Base-by-base conservation (phyloP, 2,888 invertebrate genomes). In the Xylota sylvarum region DNA sequence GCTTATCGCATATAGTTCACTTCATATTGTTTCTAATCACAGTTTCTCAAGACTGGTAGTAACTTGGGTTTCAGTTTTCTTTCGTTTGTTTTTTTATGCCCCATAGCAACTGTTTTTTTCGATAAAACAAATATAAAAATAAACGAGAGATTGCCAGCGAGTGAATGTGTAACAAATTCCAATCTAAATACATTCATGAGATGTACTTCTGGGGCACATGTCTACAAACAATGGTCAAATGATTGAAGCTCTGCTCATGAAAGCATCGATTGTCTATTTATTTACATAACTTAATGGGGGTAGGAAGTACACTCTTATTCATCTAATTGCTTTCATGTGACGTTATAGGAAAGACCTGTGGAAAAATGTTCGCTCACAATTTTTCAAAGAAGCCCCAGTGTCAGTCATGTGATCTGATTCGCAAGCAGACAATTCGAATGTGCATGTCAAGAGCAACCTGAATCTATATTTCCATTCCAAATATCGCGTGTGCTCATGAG, bases 251-350 rank as follows among this genome's bases (percentile, higher is more conserved):
- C 4, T 23, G 23, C 60, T 19, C 30, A 65, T 40, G 37, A 56
- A 56, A 35, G 56, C 55, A 46, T 56, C 35, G 65, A 76, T 65
- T 76, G 65, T 76, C 43, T 56, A 32, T 76, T 64, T 19, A 14
- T 62, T 52, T 64, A 19, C 46, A 55, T 56, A 52, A 43, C 32
- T 9, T 43, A 60, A 52, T 52, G 19, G 32, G 40, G 23, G 23
- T 37, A 62, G 64, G n/a, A 43, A 56, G 12, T 17, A 19, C 7
- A 48, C 17, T 23, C 23, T 23, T 27, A 62, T 17, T 30, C n/a
- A 55, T 65, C 10, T 74, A 64, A 64, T 43, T 74, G 62, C 55
- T 46, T 46, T 10, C 65, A 56, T 65, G 46, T 55, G 43, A 30
- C 6, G 72, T 10, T 30, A 6, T 32, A 50, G 62, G 52, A 74